Evolutionary conservation across 2,888 invertebrate species (phyloP).

Genomic region (Eupithecia abbreviata): DNA sequence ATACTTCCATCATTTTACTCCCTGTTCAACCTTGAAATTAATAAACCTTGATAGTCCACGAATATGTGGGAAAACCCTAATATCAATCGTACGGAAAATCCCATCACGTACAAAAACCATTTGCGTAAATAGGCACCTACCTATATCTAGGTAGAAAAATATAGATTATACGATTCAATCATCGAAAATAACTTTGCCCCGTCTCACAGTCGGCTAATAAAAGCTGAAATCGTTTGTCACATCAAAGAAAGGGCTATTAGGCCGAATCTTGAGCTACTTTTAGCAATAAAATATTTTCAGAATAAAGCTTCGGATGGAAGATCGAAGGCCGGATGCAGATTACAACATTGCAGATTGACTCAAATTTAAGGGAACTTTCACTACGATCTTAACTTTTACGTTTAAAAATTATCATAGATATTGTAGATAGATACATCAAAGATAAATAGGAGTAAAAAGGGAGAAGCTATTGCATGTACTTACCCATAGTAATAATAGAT

Average conservation of each 20-base stretch:
- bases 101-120: not conserved
- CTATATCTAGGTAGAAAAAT: not conserved
- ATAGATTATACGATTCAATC: conserved; percentile 9
- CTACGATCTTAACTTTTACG: not conserved
- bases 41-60: not conserved
- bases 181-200: conserved; percentile 14
- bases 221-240: conserved; percentile 15
- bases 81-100: not conserved
- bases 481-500: no score
- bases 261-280: conserved; percentile 10
- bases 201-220: conserved; percentile 5
- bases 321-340: conserved; percentile 13
- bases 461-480: no score
- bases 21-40: not conserved
- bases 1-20: not conserved
- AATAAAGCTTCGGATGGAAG: conserved; percentile 13
- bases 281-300: conserved; percentile 13
- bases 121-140: not conserved
- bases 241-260: conserved; percentile 16
- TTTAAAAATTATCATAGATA: not conserved
- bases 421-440: no score
- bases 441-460: no score
- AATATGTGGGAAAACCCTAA: not conserved
- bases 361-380: not conserved
- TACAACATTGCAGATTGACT: not conserved